Evolutionary conservation across 2,113 vertebrate genomes (phyloP).

Genomic region (Solea senegalensis): DNA sequence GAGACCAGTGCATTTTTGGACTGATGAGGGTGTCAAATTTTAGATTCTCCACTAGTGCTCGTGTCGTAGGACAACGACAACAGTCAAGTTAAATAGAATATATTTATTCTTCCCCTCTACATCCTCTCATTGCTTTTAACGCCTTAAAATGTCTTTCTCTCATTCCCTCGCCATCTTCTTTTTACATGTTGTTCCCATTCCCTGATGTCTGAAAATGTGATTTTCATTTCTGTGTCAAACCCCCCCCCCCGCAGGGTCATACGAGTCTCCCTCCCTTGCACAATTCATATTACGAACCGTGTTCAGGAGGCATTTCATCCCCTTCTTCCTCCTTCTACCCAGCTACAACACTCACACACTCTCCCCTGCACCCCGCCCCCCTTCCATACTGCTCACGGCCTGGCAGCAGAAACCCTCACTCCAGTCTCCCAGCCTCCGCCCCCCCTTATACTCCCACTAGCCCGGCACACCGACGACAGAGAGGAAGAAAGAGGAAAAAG

Average conservation of each 20-base stretch:
- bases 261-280: constrained; percentile 15
- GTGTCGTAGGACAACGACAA: too few species aligned
- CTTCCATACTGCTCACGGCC: constrained; percentile 68
- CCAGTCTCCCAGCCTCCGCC: constrained; percentile 71
- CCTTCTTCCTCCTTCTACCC: constrained; percentile 34
- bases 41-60: too few species aligned
- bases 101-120: neutral
- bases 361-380: constrained; percentile 58
- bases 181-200: constrained; percentile 16
- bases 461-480: constrained; percentile 52
- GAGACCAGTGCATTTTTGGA: too few species aligned
- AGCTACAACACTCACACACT: constrained; percentile 62
- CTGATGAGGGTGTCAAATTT: constrained; percentile 3
- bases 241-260: constrained; percentile 4
- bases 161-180: constrained; percentile 4
- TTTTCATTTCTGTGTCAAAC: constrained; percentile 10
- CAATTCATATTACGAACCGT: neutral
- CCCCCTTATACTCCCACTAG: constrained; percentile 69
- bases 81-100: too few species aligned
- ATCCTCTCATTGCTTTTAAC: neutral
- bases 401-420: constrained; percentile 67
- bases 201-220: constrained; percentile 25
- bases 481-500: constrained; percentile 60
- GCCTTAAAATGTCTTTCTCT: constrained; percentile 20
- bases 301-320: constrained; percentile 35